Base-by-base conservation (phyloP, 2,797 vertebrate genomes). In the Falco cherrug region DNA sequence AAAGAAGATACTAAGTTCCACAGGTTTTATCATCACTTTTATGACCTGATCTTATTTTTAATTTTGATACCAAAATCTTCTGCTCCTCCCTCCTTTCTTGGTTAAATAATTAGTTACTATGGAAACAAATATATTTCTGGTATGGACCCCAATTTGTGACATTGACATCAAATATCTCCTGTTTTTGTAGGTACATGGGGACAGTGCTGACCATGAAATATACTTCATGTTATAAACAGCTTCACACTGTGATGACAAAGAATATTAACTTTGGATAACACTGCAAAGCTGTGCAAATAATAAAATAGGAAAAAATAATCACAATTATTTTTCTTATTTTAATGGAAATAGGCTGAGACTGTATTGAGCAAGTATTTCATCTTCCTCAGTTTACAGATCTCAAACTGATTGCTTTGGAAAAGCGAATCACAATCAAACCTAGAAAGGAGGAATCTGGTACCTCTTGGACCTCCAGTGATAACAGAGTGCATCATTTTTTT, bases 21-120 rank as follows among this genome's bases (percentile, higher is more conserved):
- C 45, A n/a, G 41, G 33, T 18, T 83, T 68, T 78, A 29, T 6
- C 17, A 39, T 28, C 10, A 6, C 68, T 61, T 57, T 28, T 25
- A 33, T 21, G 15, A 87, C 45, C 21, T 41, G 43, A 63, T 61
- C 54, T 79, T 35, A 33, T 61, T 92, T 83, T 69, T 75, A 54
- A 25, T 22, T 81, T 7, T 47, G 15, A 28, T 81, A 78, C 19
- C 76, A 84, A 94, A 93, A 70, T 59, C 80, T 84, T 67, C 45
- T 73, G 47, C 69, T 73, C 13, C 41, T 61, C 33, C 10, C 13
- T 17, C 8, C 13, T 68, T 71, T 51, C 73, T 29, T 61, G 18
- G 60, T 77, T 86, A 91, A 95, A 79, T 83, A 82, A 95, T 93
- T 79, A 74, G 87, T 93, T 77, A 35, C 89, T 51, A 29, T 77